Percentiles rank a stretch among this genome's conserved stretches.
phyloP scores from a whole-genome alignment of 2,113 vertebrate genomes.

The Bufo bufo region DNA sequence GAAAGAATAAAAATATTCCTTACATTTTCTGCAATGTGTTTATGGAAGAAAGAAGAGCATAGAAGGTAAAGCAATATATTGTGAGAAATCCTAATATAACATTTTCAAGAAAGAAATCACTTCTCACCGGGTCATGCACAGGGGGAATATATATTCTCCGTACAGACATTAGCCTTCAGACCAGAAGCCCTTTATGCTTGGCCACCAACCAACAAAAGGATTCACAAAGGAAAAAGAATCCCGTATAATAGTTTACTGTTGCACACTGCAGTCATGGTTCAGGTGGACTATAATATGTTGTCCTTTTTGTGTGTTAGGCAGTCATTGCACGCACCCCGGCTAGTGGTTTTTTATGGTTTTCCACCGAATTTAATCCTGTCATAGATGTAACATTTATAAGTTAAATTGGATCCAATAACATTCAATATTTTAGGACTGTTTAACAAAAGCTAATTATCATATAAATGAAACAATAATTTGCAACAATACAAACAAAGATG shows the following conservation, averaged over 20 bases:
- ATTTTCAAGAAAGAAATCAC: constrained; percentile 39
- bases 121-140: constrained; percentile 32
- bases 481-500: neutral
- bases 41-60: neutral
- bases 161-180: constrained; percentile 44
- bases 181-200: constrained; percentile 32
- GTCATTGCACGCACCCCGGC: neutral
- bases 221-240: constrained; percentile 28
- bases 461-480: neutral
- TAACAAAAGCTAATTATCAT: too few species aligned
- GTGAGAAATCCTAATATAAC: constrained; percentile 34
- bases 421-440: neutral
- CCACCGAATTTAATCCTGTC: neutral
- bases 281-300: neutral
- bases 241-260: constrained; percentile 5
- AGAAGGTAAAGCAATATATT: constrained; percentile 11
- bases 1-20: neutral
- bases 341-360: neutral
- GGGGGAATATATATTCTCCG: constrained; percentile 45
- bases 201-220: constrained; percentile 28
- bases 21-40: neutral
- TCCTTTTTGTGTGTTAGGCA: neutral
- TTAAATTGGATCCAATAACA: neutral
- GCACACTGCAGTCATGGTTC: neutral
- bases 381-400: neutral